phyloP scores from a whole-genome alignment of 2,797 vertebrate species.

The Microhierax caerulescens region DNA sequence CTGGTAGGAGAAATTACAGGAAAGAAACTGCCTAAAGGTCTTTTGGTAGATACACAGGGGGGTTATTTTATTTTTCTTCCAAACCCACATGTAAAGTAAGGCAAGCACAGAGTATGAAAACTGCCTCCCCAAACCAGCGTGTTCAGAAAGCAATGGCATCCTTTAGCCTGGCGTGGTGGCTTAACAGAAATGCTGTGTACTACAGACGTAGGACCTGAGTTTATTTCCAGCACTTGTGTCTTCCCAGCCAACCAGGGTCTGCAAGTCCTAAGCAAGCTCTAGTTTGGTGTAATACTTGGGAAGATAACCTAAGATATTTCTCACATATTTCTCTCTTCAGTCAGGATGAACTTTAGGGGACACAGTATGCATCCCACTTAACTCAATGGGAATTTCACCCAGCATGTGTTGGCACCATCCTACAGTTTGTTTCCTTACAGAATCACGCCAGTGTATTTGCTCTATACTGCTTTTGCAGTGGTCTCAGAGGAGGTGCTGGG shows the following conservation, averaged over 20 bases:
- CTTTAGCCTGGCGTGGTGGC: neutral
- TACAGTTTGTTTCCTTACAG: neutral
- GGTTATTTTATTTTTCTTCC: neutral
- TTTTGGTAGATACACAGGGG: neutral
- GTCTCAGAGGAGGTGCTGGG: slow-evolving; percentile 51
- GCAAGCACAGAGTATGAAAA: neutral
- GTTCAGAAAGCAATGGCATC: neutral
- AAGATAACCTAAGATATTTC: slow-evolving; percentile 38
- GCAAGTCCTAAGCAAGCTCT: neutral
- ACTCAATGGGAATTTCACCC: slow-evolving; percentile 41
- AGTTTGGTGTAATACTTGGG: neutral
- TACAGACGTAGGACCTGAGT: neutral
- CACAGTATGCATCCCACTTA: neutral
- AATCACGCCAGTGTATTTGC: neutral
- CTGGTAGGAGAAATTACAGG: neutral
- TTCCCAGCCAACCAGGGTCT: neutral
- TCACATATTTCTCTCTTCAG: neutral
- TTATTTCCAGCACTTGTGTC: neutral
- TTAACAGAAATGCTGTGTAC: neutral
- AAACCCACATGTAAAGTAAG: neutral
- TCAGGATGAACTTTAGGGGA: slow-evolving; percentile 1
- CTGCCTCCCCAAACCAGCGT: neutral
- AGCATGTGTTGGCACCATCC: slow-evolving; percentile 1
- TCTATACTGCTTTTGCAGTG: neutral
- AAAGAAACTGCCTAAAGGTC: neutral